Evolutionary conservation across 2,113 vertebrate species (phyloP).

Genomic region (Pterocles burchelli): DNA sequence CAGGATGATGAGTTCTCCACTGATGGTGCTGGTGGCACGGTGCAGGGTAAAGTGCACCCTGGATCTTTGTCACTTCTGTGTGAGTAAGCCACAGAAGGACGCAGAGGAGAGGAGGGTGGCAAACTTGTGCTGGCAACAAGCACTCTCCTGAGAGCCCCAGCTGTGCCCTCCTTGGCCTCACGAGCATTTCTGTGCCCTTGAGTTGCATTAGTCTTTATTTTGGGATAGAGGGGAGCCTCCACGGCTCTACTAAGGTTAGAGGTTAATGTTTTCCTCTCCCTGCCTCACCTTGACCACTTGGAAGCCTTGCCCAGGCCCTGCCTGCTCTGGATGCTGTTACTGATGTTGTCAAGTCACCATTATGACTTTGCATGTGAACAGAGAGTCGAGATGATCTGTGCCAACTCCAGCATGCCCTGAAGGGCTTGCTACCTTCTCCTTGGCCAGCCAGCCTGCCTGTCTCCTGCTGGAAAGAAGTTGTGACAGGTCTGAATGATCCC

Average conservation of each 20-base stretch:
- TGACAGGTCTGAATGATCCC: not conserved
- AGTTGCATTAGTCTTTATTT: not conserved
- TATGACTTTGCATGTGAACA: not conserved
- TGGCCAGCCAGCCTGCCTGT: not conserved
- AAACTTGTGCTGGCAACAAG: not conserved
- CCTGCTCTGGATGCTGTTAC: not conserved
- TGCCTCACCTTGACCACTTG: not conserved
- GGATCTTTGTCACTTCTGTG: not conserved
- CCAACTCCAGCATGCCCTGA: not conserved
- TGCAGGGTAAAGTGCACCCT: not conserved
- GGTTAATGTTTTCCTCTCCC: not conserved
- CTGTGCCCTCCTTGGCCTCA: not conserved
- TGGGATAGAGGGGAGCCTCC: not conserved
- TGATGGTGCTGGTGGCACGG: not conserved
- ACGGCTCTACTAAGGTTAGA: not conserved
- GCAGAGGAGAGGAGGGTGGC: not conserved
- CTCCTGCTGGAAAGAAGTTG: not conserved
- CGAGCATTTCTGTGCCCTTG: not conserved
- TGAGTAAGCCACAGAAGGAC: not conserved
- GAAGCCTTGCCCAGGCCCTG: not conserved
- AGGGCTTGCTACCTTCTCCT: not conserved
- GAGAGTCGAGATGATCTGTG: not conserved
- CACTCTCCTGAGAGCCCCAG: not conserved
- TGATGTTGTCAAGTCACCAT: not conserved
- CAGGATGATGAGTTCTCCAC: not conserved